Conservation (phyloP, 2,888 invertebrate genomes). For the Drosophila suboccidentalis region DNA sequence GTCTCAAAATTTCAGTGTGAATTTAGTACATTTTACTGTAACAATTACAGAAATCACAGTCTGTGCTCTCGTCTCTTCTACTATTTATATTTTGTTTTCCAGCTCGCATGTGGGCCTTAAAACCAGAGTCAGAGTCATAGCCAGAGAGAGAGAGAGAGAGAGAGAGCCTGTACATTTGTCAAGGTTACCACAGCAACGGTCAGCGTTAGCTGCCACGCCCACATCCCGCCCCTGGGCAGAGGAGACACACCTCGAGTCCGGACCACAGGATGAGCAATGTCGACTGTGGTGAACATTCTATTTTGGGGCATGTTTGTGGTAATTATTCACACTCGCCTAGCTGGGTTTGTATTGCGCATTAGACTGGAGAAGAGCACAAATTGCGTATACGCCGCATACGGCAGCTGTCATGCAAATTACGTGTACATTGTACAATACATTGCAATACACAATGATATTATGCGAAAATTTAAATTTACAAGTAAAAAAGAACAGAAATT, state of each 20-base stretch:
- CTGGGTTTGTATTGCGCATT: slow-evolving; percentile 16
- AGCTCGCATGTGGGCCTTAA: slow-evolving; percentile 32
- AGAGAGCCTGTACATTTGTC: slow-evolving; percentile 35
- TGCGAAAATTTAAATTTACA: slow-evolving; percentile 13
- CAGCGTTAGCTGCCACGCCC: slow-evolving; percentile 23
- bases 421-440: slow-evolving; percentile 19
- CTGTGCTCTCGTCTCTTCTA: not conserved
- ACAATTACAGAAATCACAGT: slow-evolving; percentile 4
- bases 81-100: not conserved
- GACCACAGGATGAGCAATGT: slow-evolving; percentile 4
- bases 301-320: slow-evolving; percentile 25
- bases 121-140: not conserved
- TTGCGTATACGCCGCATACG: slow-evolving; percentile 35
- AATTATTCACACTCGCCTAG: slow-evolving; percentile 35
- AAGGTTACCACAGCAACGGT: slow-evolving; percentile 24
- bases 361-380: slow-evolving; percentile 9
- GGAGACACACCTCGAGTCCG: slow-evolving; percentile 29
- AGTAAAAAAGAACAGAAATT: slow-evolving; percentile 16
- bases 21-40: not conserved
- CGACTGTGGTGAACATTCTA: slow-evolving; percentile 1
- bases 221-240: not conserved
- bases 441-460: slow-evolving; percentile 25
- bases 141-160: not conserved
- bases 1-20: not conserved
- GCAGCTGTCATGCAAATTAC: slow-evolving; percentile 53